A percentile compares a stretch with the other conserved stretches of the same genome.
phyloP scores from a whole-genome alignment of 2,888 invertebrate genomes.

The Argynnis bischoffii region DNA sequence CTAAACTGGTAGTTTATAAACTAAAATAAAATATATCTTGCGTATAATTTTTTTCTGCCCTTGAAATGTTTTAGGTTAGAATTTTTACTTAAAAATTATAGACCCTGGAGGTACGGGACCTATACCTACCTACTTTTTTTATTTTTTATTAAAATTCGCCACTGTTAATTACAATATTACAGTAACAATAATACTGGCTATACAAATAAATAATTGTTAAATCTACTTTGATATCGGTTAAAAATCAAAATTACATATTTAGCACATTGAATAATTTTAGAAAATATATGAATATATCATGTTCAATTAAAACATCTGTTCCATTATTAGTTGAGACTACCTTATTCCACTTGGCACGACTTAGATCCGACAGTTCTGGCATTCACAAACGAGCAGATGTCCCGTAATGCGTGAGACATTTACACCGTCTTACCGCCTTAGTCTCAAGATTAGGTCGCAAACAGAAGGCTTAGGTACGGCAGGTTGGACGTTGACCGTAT shows the following conservation, averaged over 20 bases:
- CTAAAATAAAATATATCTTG: too few relatives aligned
- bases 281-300: slow-evolving; percentile 9
- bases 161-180: too few relatives aligned
- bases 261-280: neutral
- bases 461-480: slow-evolving; percentile 25
- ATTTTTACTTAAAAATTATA: too few relatives aligned
- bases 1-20: too few relatives aligned
- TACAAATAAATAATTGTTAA: too few relatives aligned
- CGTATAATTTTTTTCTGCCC: too few relatives aligned
- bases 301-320: slow-evolving; percentile 28
- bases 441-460: slow-evolving; percentile 30
- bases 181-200: too few relatives aligned
- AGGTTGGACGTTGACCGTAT: slow-evolving; percentile 18
- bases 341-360: slow-evolving; percentile 33
- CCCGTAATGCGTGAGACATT: slow-evolving; percentile 15
- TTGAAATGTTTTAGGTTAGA: too few relatives aligned
- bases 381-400: slow-evolving; percentile 22
- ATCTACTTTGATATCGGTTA: neutral
- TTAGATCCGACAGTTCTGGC: slow-evolving; percentile 13
- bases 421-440: slow-evolving; percentile 24
- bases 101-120: too few relatives aligned
- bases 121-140: too few relatives aligned
- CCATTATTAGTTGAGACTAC: slow-evolving; percentile 34
- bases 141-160: too few relatives aligned
- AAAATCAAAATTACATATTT: neutral